These are phyloP conservation scores for Metopolophium dirhodum DNA, from an alignment of 1,140 invertebrate species.

Conservation along the genomic window DNA sequence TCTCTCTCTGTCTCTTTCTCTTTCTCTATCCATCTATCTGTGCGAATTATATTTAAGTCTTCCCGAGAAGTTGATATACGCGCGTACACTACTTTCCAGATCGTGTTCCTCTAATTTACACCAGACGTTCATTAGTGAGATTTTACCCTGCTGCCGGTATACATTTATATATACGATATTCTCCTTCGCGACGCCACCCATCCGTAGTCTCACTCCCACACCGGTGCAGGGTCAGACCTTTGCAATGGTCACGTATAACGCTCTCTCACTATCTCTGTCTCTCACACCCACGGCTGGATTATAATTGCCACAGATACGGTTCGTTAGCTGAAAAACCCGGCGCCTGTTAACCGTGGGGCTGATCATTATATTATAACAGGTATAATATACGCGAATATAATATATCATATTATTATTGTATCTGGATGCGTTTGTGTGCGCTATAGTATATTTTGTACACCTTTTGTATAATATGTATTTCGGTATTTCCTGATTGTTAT, in stretches of 20 bases:
- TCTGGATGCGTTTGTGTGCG: not conserved
- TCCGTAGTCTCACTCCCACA: not conserved
- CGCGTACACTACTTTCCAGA: not conserved
- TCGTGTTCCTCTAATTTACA: slow-evolving; percentile 24
- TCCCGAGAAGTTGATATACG: not conserved
- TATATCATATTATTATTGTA: not conserved
- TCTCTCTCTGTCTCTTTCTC: not conserved
- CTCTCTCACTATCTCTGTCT: not conserved
- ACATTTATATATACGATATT: not conserved
- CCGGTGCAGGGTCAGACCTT: slow-evolving; percentile 15
- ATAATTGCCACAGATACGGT: slow-evolving; percentile 46
- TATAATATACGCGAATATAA: not conserved
- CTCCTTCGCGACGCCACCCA: not conserved
- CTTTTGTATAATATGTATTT: not conserved
- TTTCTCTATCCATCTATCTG: no score
- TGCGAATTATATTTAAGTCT: slow-evolving; percentile 8
- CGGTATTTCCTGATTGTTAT: not conserved
- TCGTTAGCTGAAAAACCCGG: slow-evolving; percentile 38
- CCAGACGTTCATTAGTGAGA: slow-evolving; percentile 55
- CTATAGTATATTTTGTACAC: not conserved
- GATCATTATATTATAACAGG: slow-evolving; percentile 11
- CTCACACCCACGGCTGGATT: not conserved
- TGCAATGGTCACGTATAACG: slow-evolving; percentile 51
- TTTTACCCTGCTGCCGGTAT: not conserved
- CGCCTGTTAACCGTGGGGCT: not conserved